Conservation (phyloP, 2,888 invertebrate species). For the Caenorhabditis angaria region DNA sequence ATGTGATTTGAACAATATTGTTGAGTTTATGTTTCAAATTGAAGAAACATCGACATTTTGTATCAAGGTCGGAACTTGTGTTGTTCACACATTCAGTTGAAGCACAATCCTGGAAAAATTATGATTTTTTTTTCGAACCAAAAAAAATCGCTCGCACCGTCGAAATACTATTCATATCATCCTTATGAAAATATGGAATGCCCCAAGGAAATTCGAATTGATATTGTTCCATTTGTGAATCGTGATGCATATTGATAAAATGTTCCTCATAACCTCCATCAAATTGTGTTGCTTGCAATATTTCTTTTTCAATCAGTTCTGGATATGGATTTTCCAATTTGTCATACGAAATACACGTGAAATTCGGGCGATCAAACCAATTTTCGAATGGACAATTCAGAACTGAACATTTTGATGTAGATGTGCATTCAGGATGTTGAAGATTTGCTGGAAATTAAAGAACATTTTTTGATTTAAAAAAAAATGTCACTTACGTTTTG, state of each 20-base stretch:
- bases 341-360: constrained; percentile 57
- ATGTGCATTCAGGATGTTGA: constrained; percentile 52
- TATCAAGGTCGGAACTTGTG: constrained; percentile 44
- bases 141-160: constrained; percentile 37
- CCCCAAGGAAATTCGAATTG: constrained; percentile 60
- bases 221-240: constrained; percentile 65
- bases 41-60: constrained; percentile 63
- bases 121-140: not conserved
- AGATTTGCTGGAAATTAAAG: constrained; percentile 51
- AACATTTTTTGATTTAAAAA: not conserved
- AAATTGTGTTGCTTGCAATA: constrained; percentile 39
- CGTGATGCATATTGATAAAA: constrained; percentile 69
- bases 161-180: constrained; percentile 49
- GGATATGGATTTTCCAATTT: constrained; percentile 39
- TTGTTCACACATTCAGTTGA: constrained; percentile 34
- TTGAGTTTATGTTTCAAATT: constrained; percentile 61
- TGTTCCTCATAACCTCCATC: constrained; percentile 56
- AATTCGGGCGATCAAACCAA: constrained; percentile 48
- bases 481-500: constrained; percentile 21
- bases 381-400: constrained; percentile 63
- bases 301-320: constrained; percentile 39
- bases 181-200: constrained; percentile 65
- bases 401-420: constrained; percentile 43
- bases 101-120: constrained; percentile 31
- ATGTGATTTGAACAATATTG: constrained; percentile 65